Evolutionary conservation across 2,888 invertebrate species (phyloP).

Genomic region (Euplagia quadripunctaria): DNA sequence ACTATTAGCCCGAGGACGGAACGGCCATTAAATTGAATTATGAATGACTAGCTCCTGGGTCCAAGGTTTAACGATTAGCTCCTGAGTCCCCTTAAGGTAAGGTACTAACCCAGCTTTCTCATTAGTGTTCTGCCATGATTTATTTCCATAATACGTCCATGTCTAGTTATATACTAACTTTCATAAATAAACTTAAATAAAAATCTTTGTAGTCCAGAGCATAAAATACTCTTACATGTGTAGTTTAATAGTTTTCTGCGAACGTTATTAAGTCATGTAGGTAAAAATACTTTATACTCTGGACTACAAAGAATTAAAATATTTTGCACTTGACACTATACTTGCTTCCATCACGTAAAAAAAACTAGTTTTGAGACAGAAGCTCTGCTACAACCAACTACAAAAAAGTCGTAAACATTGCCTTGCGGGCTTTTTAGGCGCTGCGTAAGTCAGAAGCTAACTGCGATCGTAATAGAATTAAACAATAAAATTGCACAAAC

Average conservation of each 20-base stretch:
- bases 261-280: not conserved
- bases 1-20: constrained; percentile 58
- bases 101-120: constrained; percentile 36
- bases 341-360: too few relatives aligned
- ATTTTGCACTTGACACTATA: too few relatives aligned
- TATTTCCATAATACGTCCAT: constrained; percentile 40
- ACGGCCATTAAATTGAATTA: constrained; percentile 57
- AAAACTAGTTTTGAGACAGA: not conserved
- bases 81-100: constrained; percentile 40
- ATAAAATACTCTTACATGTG: not conserved
- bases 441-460: constrained; percentile 54
- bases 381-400: not conserved
- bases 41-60: constrained; percentile 47
- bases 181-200: not conserved
- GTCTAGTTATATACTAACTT: constrained; percentile 15
- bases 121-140: constrained; percentile 47
- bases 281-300: not conserved
- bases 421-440: constrained; percentile 7
- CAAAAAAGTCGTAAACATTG: not conserved
- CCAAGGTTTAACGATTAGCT: constrained; percentile 45
- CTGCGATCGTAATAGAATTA: constrained; percentile 33
- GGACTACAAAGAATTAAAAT: not conserved
- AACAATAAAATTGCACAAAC: too few relatives aligned
- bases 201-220: not conserved
- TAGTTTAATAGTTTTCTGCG: not conserved